A percentile compares a stretch with the other conserved stretches of the same genome.
Evolutionary conservation across 37 sponge, comb jelly and placozoan genomes (phyloP).

Genomic region (Geodia barretti): DNA sequence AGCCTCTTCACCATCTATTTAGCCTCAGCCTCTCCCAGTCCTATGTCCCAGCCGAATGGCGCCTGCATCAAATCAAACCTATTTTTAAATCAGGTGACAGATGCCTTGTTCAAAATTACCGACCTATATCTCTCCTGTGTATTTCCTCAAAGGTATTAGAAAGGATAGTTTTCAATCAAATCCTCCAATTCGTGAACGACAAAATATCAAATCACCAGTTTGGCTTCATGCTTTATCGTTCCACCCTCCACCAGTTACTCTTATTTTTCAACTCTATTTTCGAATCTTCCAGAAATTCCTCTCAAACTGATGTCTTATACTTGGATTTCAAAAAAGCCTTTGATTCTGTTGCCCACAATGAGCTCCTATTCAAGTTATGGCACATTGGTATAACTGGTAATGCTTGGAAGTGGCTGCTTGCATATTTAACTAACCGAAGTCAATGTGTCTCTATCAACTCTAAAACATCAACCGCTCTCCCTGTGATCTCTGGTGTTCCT

Average conservation of each 20-base stretch:
- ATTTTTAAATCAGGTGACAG: conserved; percentile 24
- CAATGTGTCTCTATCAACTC: conserved; percentile 6
- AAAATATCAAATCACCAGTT: conserved; percentile 4
- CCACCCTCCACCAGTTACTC: conserved; percentile 7
- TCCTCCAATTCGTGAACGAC: not conserved
- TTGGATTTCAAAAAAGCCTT: conserved; percentile 36
- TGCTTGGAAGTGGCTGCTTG: conserved; percentile 23
- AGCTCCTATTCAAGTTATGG: conserved; percentile 21
- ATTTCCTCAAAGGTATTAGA: conserved; percentile 25
- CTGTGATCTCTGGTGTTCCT: conserved; percentile 34
- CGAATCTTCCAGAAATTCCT: not conserved
- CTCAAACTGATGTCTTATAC: not conserved
- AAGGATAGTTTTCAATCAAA: conserved; percentile 1
- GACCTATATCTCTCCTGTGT: conserved; percentile 37
- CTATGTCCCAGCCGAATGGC: conserved; percentile 23
- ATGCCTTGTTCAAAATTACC: conserved; percentile 10
- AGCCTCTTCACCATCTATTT: not conserved
- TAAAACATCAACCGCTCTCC: conserved; percentile 9
- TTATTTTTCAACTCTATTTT: not conserved
- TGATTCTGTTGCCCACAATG: conserved; percentile 27
- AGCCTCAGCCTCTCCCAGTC: not conserved
- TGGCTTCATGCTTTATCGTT: conserved; percentile 12
- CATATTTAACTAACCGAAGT: conserved; percentile 1
- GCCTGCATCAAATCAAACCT: conserved; percentile 20
- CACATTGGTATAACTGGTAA: conserved; percentile 14